These are phyloP conservation scores for Philereme transversata DNA, from an alignment of 2,888 invertebrate species.

Conservation along the genomic window DNA sequence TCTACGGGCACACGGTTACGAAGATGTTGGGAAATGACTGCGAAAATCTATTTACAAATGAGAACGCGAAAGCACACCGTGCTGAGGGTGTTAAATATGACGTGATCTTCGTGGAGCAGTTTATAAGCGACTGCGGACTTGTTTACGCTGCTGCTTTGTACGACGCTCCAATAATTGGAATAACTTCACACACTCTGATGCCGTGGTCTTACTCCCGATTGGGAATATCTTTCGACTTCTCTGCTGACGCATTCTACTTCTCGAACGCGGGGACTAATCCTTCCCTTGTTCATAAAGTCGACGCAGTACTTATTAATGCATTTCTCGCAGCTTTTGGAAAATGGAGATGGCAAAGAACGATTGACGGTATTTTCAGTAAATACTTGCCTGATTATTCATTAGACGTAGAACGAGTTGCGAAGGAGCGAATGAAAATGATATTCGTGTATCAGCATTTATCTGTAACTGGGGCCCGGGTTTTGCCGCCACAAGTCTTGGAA, in stretches of 20 bases:
- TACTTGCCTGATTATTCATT: conserved; percentile 72
- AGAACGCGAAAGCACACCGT: conserved; percentile 49
- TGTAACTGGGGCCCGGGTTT: conserved; percentile 78
- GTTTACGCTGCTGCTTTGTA: conserved; percentile 61
- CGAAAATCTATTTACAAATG: conserved; percentile 50
- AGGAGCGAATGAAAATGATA: conserved; percentile 76
- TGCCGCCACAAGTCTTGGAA: conserved; percentile 82
- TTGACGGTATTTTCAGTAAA: conserved; percentile 59
- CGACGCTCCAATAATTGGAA: conserved; percentile 77
- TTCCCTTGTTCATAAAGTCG: conserved; percentile 51
- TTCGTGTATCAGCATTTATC: conserved; percentile 85
- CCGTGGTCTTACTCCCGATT: conserved; percentile 74
- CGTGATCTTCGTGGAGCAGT: conserved; percentile 73
- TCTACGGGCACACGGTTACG: conserved; percentile 37
- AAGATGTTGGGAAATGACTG: conserved; percentile 48
- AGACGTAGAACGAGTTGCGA: conserved; percentile 68
- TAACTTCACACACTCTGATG: conserved; percentile 77
- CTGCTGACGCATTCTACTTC: conserved; percentile 74
- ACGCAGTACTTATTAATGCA: conserved; percentile 48
- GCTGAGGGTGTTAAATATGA: conserved; percentile 59
- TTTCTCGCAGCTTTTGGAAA: conserved; percentile 44
- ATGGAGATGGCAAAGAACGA: conserved; percentile 56
- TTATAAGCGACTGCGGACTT: conserved; percentile 70
- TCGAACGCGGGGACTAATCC: conserved; percentile 57
- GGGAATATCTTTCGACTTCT: conserved; percentile 73